phyloP scores from a whole-genome alignment of 2,888 invertebrate species.

The Troides helena region DNA sequence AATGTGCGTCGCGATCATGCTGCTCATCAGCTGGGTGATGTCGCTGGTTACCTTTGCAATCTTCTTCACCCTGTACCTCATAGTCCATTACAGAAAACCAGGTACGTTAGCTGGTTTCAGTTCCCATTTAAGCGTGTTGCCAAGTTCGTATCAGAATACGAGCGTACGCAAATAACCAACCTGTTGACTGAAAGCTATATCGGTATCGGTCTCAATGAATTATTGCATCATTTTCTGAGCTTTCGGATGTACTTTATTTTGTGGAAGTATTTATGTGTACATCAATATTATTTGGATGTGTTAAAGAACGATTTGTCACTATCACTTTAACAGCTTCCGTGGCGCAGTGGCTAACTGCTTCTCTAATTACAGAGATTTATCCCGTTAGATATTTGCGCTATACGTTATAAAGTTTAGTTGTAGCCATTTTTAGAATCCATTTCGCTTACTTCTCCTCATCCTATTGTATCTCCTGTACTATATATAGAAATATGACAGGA shows the following conservation, averaged over 20 bases:
- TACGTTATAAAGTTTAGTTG: too few relatives aligned
- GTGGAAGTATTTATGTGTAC: slow-evolving; percentile 38
- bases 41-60: slow-evolving; percentile 95
- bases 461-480: too few relatives aligned
- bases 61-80: slow-evolving; percentile 93
- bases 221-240: slow-evolving; percentile 44
- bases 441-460: too few relatives aligned
- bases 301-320: background rate
- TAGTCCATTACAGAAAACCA: slow-evolving; percentile 96
- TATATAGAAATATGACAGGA: too few relatives aligned
- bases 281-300: slow-evolving; percentile 32
- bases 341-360: too few relatives aligned
- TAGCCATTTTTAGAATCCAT: too few relatives aligned
- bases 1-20: slow-evolving; percentile 93
- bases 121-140: slow-evolving; percentile 13
- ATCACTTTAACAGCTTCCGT: too few relatives aligned
- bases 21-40: slow-evolving; percentile 95
- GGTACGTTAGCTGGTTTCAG: slow-evolving; percentile 70
- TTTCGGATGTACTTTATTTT: slow-evolving; percentile 43
- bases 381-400: too few relatives aligned
- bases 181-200: slow-evolving; percentile 49
- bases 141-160: slow-evolving; percentile 31
- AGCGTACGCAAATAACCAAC: slow-evolving; percentile 41
- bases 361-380: too few relatives aligned
- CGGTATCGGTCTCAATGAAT: slow-evolving; percentile 41